Base-by-base conservation (phyloP, 30 jellyfish, hydroid and myxozoan species). In the Turritopsis rubra region DNA sequence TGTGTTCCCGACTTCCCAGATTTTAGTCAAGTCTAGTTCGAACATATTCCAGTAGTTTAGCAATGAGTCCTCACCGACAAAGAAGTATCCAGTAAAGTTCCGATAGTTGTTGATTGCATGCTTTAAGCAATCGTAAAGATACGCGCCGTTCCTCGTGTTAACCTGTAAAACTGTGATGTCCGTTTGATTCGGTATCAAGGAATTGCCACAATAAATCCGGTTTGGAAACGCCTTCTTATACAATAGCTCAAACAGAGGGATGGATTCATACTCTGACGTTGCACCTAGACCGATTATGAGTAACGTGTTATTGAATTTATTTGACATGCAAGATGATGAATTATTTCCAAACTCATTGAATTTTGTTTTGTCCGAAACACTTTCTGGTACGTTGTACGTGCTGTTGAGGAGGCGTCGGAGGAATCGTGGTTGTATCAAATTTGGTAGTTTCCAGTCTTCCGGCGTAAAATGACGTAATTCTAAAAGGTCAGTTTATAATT, bases 141-240 rank as follows among this genome's bases (percentile, higher is more conserved):
- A 92, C 21, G 98, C 98, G 22, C 98, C 98, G 72, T 85, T 71
- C 18, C 91, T 84, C 1, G 98, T 92, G 66, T 92, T 86, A 9
- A 92, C 93, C 53, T 84, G 88, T n/a, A 73, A 81, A 26, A 85
- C 66, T 0, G 52, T 71, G 18, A 79, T 72, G 28, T 75, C 89
- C 52, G 90, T 92, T 29, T 85, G 95, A 72, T 85, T 92, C 19
- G 92, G 60, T 23, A 88, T 70, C 22, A 65, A 53, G 52, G 88
- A 54, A 9, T 94, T 89, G 18, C 98, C 96, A 74, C 96, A 92
- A 53, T 85, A 70, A 21, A 92, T 21, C 21, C 98, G 93, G 71
- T 87, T 88, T 66, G 28, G 52, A 52, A 92, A 92, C 7, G 95
- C 96, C 18, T 94, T 94, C 72, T 85, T 83, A 87, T 92, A 92